Evolutionary conservation across 2,113 vertebrate species (phyloP), one percentile per base, ranked within the genome.

Genomic region (Danionella cerebrum): DNA sequence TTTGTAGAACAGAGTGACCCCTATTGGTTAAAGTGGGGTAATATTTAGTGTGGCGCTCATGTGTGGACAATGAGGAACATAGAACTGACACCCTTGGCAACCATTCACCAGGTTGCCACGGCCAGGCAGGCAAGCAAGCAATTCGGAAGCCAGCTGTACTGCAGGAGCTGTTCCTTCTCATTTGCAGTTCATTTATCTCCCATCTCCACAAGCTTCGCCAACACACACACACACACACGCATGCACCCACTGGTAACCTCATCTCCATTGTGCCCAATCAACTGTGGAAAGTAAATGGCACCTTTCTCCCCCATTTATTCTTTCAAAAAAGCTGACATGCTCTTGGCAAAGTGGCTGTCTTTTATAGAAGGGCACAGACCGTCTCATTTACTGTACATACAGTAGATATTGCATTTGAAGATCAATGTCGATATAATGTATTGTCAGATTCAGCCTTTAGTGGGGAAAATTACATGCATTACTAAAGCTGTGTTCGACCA

Each of bases 241-340:
- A 53, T 58, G 22, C 67, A 71, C 70, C 72, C 66, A 66, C 63
- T 75, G 69, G 71, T 60, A 73, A 44, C 72, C 78, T 67, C 73
- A 57, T 71, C 72, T 78, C 72, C 64, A 76, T 83, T 79, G 82
- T 81, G 76, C 78, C 79, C 84, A 81, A 78, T 85, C 85, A 75
- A 70, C 82, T 83, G 81, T 80, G 79, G 80, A 72, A 79, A 76
- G 75, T 78, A 83, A 83, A 83, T 81, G 76, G 78, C 78, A 78
- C 79, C 79, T 82, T 74, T 79, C 77, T 80, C 74, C 81, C 72
- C 66, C 33, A 66, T 68, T 54, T 75, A 75, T 69, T 74, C 65
- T 64, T 77, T 76, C 60, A 70, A 69, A 79, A 73, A 68, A 70
- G 60, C 70, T 69, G n/a, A 68, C 68, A 53, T 60, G 45, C 48